Evolutionary conservation across 1,140 invertebrate species (phyloP).

Genomic region (Achatina immaculata): DNA sequence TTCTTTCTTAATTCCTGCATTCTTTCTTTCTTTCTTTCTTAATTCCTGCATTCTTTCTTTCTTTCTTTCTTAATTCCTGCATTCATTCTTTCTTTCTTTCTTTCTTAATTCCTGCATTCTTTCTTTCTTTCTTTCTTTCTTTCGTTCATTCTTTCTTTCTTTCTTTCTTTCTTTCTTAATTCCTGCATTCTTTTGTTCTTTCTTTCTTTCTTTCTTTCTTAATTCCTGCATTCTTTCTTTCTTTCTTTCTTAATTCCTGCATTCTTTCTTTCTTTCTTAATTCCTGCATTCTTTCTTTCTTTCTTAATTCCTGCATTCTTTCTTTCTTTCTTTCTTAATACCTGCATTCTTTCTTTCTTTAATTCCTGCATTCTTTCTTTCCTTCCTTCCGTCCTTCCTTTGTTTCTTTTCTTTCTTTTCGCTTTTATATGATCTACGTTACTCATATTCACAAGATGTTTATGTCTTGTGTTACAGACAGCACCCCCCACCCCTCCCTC

Average conservation of each 20-base stretch:
- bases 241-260: neutral
- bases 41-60: neutral
- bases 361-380: no score
- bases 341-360: no score
- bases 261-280: neutral
- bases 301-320: neutral
- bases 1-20: no score
- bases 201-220: slow-evolving; percentile 5
- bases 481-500: no score
- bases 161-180: neutral
- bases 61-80: neutral
- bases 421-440: no score
- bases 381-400: no score
- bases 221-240: neutral
- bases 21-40: neutral
- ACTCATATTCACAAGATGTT: no score
- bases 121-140: neutral
- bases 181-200: neutral
- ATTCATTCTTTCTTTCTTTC: neutral
- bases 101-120: neutral
- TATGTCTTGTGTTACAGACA: no score
- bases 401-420: no score
- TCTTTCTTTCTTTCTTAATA: neutral
- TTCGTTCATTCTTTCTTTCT: neutral
- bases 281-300: neutral